These are phyloP conservation scores for Lucilia sericata DNA, from an alignment of 1,140 invertebrate species.

Conservation along the genomic window DNA sequence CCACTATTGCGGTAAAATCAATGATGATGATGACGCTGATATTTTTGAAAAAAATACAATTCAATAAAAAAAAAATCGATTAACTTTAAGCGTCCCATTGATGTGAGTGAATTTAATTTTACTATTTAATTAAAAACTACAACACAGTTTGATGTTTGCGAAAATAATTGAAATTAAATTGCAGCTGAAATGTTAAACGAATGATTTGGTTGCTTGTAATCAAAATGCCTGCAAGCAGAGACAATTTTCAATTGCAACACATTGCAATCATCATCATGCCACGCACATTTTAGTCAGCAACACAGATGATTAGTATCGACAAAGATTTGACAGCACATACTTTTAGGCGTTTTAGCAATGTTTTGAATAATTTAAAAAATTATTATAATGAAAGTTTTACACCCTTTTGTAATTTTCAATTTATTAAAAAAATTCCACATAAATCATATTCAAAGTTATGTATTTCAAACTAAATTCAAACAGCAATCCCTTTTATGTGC, in stretches of 20 bases:
- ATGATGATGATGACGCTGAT: background rate
- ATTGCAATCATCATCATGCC: too few species aligned
- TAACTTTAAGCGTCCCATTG: background rate
- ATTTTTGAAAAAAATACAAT: background rate
- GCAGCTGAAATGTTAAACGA: background rate
- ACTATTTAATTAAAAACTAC: too few species aligned
- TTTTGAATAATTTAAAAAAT: too few species aligned
- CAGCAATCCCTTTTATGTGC: background rate
- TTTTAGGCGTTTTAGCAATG: too few species aligned
- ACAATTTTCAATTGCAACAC: background rate
- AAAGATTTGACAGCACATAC: too few species aligned
- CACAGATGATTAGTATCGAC: too few species aligned
- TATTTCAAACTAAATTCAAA: too few species aligned
- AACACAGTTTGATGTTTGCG: background rate
- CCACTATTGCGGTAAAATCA: background rate
- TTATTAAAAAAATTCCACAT: too few species aligned
- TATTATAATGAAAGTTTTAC: too few species aligned
- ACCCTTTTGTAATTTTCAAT: too few species aligned
- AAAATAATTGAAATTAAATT: background rate
- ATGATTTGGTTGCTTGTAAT: background rate
- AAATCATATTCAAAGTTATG: too few species aligned
- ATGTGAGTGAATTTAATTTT: background rate
- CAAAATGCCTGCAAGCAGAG: background rate
- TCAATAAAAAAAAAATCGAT: background rate
- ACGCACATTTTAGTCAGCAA: too few species aligned